Percentiles rank a stretch among this genome's conserved stretches.
Conservation (phyloP, 2,888 invertebrate species). For the Odontothrips loti region DNA sequence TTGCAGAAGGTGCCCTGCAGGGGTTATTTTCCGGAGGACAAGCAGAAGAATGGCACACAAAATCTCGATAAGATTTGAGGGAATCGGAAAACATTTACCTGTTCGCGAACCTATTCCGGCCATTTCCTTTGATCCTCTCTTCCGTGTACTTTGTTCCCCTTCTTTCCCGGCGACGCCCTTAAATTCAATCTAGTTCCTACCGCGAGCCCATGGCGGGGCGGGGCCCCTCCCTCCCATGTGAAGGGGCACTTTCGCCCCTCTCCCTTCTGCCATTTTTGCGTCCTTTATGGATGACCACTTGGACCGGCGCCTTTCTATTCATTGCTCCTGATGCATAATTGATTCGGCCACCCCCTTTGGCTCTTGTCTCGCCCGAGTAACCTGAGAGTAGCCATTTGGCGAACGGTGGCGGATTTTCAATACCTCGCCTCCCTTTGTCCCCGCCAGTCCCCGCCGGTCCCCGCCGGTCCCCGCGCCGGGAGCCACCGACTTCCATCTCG, state of each 20-base stretch:
- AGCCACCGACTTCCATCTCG: no score
- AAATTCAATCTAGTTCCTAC: no score
- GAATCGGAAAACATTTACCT: no score
- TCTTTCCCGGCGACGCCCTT: no score
- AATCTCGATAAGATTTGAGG: no score
- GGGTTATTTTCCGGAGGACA: no score
- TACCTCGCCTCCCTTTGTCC: slow-evolving; percentile 5
- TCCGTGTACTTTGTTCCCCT: neutral
- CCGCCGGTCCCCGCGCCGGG: no score
- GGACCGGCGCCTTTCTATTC: neutral
- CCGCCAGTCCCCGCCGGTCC: neutral
- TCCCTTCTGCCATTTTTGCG: neutral
- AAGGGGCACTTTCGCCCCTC: neutral
- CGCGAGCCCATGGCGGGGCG: neutral
- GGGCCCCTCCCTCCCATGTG: neutral
- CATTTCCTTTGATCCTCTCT: no score
- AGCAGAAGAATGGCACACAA: no score
- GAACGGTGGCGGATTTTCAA: neutral
- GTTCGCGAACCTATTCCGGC: no score
- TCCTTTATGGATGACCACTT: no score
- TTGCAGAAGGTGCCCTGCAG: no score
- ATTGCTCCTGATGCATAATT: neutral
- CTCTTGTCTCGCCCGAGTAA: neutral
- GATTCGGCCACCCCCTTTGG: neutral
- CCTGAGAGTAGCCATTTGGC: slow-evolving; percentile 1